These are phyloP conservation scores for Gasteruption jaculator DNA, from an alignment of 2,888 invertebrate genomes.

Conservation along the genomic window DNA sequence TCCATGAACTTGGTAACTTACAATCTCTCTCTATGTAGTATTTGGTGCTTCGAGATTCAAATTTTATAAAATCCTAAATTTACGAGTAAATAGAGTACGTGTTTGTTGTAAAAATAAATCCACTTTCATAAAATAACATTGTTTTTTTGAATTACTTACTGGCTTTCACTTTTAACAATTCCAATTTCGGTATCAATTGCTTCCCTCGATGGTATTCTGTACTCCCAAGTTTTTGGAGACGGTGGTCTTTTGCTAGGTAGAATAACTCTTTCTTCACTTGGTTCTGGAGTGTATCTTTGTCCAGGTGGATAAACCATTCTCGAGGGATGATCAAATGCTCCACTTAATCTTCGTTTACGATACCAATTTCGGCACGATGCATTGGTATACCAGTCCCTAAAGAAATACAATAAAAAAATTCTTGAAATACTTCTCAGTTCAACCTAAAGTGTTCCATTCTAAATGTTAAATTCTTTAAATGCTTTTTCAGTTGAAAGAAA, in stretches of 20 bases:
- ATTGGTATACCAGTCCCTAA: slow-evolving; percentile 80
- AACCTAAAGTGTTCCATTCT: too few species aligned
- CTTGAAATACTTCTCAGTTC: too few species aligned
- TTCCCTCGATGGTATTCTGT: slow-evolving; percentile 70
- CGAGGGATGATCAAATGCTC: slow-evolving; percentile 87
- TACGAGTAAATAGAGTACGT: too few species aligned
- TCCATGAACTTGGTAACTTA: too few species aligned
- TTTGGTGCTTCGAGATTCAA: too few species aligned
- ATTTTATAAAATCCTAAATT: too few species aligned
- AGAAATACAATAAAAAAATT: neutral
- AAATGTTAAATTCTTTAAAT: too few species aligned
- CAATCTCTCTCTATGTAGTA: too few species aligned
- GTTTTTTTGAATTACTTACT: too few species aligned
- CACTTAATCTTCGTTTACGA: slow-evolving; percentile 75
- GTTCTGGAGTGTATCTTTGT: slow-evolving; percentile 74
- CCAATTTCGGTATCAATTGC: slow-evolving; percentile 83
- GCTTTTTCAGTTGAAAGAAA: too few species aligned
- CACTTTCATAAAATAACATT: neutral
- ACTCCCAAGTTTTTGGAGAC: slow-evolving; percentile 61
- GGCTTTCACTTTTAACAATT: slow-evolving; percentile 77
- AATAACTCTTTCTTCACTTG: slow-evolving; percentile 61
- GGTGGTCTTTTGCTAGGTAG: slow-evolving; percentile 39
- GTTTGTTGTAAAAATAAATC: neutral
- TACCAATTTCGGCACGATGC: slow-evolving; percentile 85
- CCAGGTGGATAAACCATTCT: slow-evolving; percentile 92